Conservation (phyloP, 37 sponge, comb jelly and placozoan genomes). For the Diacarnus erythraeanus region DNA sequence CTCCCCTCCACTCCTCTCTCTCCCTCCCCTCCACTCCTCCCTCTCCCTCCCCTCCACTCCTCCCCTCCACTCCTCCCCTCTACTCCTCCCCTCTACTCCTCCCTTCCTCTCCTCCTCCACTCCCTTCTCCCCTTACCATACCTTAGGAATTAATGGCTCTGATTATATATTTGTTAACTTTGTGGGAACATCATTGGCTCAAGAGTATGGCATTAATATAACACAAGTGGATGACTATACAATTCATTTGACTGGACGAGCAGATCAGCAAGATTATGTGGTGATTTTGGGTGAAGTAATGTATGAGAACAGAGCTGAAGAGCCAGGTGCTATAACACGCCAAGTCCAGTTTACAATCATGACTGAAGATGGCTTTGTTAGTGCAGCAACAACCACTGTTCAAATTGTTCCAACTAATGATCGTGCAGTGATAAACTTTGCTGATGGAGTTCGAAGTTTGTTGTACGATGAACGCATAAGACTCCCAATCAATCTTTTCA, state of each 20-base stretch:
- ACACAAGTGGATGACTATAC: not conserved
- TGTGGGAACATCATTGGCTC: slow-evolving; percentile 2
- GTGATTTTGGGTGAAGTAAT: slow-evolving; percentile 13
- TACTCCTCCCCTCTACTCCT: too few relatives aligned
- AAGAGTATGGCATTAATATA: not conserved
- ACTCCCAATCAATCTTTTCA: slow-evolving; percentile 22
- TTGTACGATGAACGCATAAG: slow-evolving; percentile 22
- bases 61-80: too few relatives aligned
- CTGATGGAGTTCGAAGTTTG: not conserved
- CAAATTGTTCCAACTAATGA: slow-evolving; percentile 33
- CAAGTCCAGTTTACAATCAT: slow-evolving; percentile 12
- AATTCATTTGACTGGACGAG: slow-evolving; percentile 3
- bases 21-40: too few relatives aligned
- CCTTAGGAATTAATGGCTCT: not conserved
- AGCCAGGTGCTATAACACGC: slow-evolving; percentile 18
- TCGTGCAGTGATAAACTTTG: slow-evolving; percentile 18
- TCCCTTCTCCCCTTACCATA: too few relatives aligned
- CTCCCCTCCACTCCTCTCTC: too few relatives aligned
- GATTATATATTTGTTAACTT: slow-evolving; percentile 1
- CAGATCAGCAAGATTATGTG: slow-evolving; percentile 4
- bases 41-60: too few relatives aligned
- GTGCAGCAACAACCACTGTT: slow-evolving; percentile 17
- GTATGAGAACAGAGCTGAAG: slow-evolving; percentile 44
- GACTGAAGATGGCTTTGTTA: slow-evolving; percentile 7
- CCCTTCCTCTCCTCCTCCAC: too few relatives aligned